Evolutionary conservation across 2,888 invertebrate genomes (phyloP), one percentile per base, ranked within the genome.

Genomic region (Zaprionus obscuricornis): DNA sequence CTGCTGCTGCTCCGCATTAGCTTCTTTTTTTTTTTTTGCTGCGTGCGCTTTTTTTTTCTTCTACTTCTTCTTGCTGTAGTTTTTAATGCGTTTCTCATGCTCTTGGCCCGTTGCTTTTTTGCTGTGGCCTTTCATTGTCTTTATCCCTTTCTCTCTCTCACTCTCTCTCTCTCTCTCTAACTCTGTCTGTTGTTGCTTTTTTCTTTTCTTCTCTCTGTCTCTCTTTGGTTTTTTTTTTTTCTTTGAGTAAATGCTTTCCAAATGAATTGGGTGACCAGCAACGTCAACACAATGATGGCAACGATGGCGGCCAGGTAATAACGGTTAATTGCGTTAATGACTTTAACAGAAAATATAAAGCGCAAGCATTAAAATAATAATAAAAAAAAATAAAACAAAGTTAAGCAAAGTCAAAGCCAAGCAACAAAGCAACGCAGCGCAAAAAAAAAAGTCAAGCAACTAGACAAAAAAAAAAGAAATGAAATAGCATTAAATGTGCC

Each of bases 241-340:
- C 49, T 58, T 52, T 52, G 72, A 75, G 82, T 81, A 84, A 85
- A 85, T 77, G 78, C 82, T 77, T 85, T 72, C 70, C 75, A 82
- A 85, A 83, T 86, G 83, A 83, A 83, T 83, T 85, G 75, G 82
- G 82, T 86, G 88, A 74, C 74, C 75, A 75, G 71, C 77, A 59
- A 63, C 66, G 66, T n/a, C n/a, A n/a, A n/a, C n/a, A 42, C 59
- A 43, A 22, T 45, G 50, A 34, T 52, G 51, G 17, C 66, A 39
- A 47, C 71, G 74, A 51, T 60, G 75, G 57, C 76, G 73, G 70
- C 72, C 71, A 56, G 72, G 85, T 86, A 79, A 85, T 87, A 86
- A 86, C 86, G 88, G 86, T 87, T 86, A 82, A 87, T 77, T 77
- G 79, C 82, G 86, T 87, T 87, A 87, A 86, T 87, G 85, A 74